Evolutionary conservation across 2,113 vertebrate genomes (phyloP).

Genomic region (Corythoichthys haematopterus): DNA sequence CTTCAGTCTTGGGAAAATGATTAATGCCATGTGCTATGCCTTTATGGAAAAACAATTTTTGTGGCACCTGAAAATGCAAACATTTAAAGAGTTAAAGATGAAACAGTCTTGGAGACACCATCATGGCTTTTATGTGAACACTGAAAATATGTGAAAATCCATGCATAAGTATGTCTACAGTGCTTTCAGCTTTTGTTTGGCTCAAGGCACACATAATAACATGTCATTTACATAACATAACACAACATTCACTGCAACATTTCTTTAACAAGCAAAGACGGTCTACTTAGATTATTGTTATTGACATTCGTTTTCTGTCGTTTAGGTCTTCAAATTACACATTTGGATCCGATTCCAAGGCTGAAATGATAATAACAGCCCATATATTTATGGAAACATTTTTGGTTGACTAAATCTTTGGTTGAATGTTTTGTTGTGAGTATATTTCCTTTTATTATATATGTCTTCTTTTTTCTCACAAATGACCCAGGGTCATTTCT

Average conservation of each 20-base stretch:
- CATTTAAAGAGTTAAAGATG: neutral
- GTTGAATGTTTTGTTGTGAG: neutral
- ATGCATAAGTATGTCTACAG: too few species aligned
- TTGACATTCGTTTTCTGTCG: neutral
- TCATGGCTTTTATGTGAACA: too few species aligned
- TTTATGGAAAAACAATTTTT: neutral
- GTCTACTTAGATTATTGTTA: too few species aligned
- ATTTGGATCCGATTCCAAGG: neutral
- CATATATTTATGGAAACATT: neutral
- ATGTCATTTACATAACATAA: too few species aligned
- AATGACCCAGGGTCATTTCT: conserved; percentile 4
- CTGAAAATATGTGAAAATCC: too few species aligned
- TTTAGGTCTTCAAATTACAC: neutral
- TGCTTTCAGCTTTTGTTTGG: too few species aligned
- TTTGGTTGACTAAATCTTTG: neutral
- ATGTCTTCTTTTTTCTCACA: neutral
- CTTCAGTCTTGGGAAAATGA: neutral
- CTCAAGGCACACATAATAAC: too few species aligned
- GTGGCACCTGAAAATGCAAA: neutral
- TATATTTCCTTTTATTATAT: too few species aligned
- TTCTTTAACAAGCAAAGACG: too few species aligned
- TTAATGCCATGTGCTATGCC: neutral
- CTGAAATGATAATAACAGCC: neutral
- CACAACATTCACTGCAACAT: too few species aligned
- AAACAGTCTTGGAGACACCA: too few species aligned